phyloP scores from a whole-genome alignment of 2,797 vertebrate species.

The Pagetopsis macropterus region DNA sequence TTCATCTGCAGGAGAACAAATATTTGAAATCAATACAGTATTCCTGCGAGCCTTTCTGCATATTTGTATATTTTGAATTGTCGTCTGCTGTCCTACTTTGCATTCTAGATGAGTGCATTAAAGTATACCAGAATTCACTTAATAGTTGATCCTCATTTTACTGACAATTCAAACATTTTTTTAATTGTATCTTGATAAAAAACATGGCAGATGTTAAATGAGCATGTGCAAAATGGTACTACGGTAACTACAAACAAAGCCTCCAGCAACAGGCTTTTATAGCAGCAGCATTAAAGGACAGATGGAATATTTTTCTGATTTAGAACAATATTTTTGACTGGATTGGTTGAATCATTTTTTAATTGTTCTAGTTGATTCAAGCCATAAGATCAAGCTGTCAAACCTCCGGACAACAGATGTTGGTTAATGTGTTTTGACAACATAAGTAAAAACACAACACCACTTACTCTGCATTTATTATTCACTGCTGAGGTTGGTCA shows the following conservation, averaged over 20 bases:
- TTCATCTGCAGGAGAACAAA: too few relatives aligned
- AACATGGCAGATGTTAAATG: constrained; percentile 8
- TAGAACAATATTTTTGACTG: constrained; percentile 15
- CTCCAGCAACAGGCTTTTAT: constrained; percentile 1
- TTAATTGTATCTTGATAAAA: not conserved
- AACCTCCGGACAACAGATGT: constrained; percentile 2
- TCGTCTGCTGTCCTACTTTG: too few relatives aligned
- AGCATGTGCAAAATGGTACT: constrained; percentile 8
- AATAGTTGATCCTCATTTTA: too few relatives aligned
- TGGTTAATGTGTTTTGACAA: too few relatives aligned
- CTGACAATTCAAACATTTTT: not conserved
- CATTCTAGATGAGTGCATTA: too few relatives aligned
- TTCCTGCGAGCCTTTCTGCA: too few relatives aligned
- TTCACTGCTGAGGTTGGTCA: not conserved
- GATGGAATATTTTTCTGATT: constrained; percentile 23
- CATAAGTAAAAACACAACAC: constrained; percentile 10
- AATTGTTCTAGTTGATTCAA: constrained; percentile 1
- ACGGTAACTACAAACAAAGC: not conserved
- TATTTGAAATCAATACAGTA: too few relatives aligned
- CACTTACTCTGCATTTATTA: constrained; percentile 26
- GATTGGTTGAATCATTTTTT: constrained; percentile 8
- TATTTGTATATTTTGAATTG: too few relatives aligned
- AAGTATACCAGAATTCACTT: too few relatives aligned
- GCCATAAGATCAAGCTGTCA: constrained; percentile 8
- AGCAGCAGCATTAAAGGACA: constrained; percentile 27